Base-by-base conservation (phyloP, 1,140 invertebrate genomes). In the Liolophura sinensis region DNA sequence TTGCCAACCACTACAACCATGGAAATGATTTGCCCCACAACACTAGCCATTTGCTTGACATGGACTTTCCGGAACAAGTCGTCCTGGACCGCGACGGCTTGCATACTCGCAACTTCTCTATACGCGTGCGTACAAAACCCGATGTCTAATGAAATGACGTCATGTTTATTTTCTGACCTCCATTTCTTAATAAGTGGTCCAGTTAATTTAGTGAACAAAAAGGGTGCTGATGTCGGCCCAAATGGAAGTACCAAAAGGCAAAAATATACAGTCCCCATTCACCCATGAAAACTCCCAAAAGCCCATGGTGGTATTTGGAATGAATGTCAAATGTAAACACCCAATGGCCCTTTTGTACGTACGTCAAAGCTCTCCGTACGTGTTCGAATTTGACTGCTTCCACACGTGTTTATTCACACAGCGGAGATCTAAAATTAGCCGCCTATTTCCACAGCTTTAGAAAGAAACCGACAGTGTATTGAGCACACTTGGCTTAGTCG, bases 191-290 rank as follows among this genome's bases (percentile, higher is more conserved):
- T 54, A 7, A 54, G 24, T 54, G 18, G 51, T 24, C 51, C 12
- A 20, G 51, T 54, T 24, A 54, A 54, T 54, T 54, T 54, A 20
- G 51, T 20, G n/a, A n/a, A n/a, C 18, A 54, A 54, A 54, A 54
- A 54, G 3, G 12, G 51, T 54, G 51, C 51, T 12, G 24, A 54
- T 3, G 51, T 20, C 24, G 12, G 24, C 51, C 51, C 51, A 54
- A 54, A 54, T 54, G 24, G 51, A 12, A 54, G 51, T 20, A 54
- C 51, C 12, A 54, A 54, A 24, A 54, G 12, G 7, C 24, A 54
- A 54, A 54, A 24, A 7, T 20, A 54, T 20, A 7, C 12, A 3
- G 51, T 24, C 24, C 24, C 24, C n/a, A 54, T 5, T 54, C 24
- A 20, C 24, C 12, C 51, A 54, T 54, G 3, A 54, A 54, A 54